Evolutionary conservation across 2,113 vertebrate species (phyloP).

Genomic region (Cyprinodon brontotheroides): DNA sequence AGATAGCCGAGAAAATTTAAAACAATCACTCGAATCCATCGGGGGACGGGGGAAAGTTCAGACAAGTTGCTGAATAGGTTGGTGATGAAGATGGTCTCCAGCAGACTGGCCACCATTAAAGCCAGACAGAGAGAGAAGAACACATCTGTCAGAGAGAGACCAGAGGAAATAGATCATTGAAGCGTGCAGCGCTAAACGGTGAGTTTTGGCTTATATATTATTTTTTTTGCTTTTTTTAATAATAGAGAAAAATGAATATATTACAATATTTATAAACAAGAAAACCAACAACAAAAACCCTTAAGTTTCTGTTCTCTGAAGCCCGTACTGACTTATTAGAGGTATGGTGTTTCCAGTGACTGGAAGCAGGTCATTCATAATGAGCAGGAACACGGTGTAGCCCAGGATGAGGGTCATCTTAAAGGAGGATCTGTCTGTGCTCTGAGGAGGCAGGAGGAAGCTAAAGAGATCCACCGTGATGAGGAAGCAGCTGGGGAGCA

Average conservation of each 20-base stretch:
- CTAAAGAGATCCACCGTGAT: slow-evolving; percentile 80
- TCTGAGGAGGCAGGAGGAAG: slow-evolving; percentile 80
- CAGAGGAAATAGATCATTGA: not conserved
- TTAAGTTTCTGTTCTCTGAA: not conserved
- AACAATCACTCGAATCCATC: slow-evolving; percentile 63
- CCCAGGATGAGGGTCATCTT: slow-evolving; percentile 85
- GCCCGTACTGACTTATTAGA: slow-evolving; percentile 68
- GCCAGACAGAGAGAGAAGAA: slow-evolving; percentile 75
- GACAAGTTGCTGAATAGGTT: slow-evolving; percentile 58
- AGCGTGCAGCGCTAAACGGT: not conserved
- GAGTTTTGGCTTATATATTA: not conserved
- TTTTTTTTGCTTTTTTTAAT: no score
- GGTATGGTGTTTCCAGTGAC: slow-evolving; percentile 72
- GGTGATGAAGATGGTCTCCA: slow-evolving; percentile 76
- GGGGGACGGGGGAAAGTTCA: slow-evolving; percentile 48
- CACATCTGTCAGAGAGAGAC: slow-evolving; percentile 55
- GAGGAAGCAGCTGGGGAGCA: slow-evolving; percentile 81
- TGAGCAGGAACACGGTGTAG: slow-evolving; percentile 82
- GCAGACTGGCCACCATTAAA: slow-evolving; percentile 77
- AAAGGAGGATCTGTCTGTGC: slow-evolving; percentile 74
- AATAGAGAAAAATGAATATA: not conserved
- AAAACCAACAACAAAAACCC: no score
- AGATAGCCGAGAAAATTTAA: slow-evolving; percentile 56
- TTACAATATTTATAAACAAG: no score
- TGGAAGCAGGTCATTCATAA: slow-evolving; percentile 82